These are phyloP conservation scores for Drosophila tropicalis DNA, from an alignment of 1,140 invertebrate genomes.

Conservation along the genomic window DNA sequence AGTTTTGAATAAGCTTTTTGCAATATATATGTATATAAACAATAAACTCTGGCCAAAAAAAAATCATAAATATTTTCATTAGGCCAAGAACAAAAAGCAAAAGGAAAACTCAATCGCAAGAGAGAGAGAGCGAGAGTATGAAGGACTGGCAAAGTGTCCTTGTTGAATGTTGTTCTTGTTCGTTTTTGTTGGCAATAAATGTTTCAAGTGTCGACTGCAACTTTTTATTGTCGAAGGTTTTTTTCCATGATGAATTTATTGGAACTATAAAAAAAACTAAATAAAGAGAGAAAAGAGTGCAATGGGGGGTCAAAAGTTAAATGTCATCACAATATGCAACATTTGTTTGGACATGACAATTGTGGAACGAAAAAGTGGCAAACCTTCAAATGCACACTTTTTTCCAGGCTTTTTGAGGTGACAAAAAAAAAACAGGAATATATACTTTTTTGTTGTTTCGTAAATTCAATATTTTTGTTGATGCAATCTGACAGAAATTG, in stretches of 20 bases:
- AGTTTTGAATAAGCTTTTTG: conserved; percentile 67
- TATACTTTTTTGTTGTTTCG: background rate
- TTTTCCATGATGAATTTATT: conserved; percentile 61
- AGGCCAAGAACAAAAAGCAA: conserved; percentile 40
- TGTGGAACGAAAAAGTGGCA: conserved; percentile 4
- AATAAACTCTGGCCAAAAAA: conserved; percentile 60
- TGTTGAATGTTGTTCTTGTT: conserved; percentile 56
- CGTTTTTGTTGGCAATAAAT: conserved; percentile 47
- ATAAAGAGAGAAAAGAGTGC: background rate
- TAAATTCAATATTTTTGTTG: background rate
- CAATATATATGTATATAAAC: conserved; percentile 75
- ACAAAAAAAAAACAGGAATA: background rate
- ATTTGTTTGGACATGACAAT: conserved; percentile 37
- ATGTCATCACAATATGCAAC: conserved; percentile 58
- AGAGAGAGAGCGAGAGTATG: too few species aligned
- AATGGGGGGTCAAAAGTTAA: conserved; percentile 21
- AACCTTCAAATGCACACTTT: conserved; percentile 9
- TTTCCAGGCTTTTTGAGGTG: background rate
- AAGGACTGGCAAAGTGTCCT: conserved; percentile 37
- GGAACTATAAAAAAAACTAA: conserved; percentile 35
- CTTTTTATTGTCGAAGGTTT: conserved; percentile 57
- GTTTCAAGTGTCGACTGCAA: conserved; percentile 57
- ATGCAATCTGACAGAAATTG: background rate
- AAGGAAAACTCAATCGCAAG: background rate
- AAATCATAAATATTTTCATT: conserved; percentile 73